These are phyloP conservation scores for Drosophila quinaria DNA, from an alignment of 2,888 invertebrate genomes.

Conservation along the genomic window DNA sequence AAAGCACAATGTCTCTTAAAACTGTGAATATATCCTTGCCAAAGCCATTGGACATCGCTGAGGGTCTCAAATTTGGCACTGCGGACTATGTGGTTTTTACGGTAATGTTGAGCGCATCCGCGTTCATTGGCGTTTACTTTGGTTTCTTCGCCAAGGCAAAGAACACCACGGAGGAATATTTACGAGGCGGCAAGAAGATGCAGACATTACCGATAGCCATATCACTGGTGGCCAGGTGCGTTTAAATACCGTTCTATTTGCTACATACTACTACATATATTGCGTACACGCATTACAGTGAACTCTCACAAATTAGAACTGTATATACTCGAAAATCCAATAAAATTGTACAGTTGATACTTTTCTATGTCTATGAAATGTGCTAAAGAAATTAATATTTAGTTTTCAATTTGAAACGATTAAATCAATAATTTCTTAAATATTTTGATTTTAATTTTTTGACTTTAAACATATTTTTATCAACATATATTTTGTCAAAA, in stretches of 20 bases:
- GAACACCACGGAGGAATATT: slow-evolving; percentile 87
- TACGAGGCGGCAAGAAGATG: slow-evolving; percentile 87
- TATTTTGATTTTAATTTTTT: no score
- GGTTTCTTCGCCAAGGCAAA: slow-evolving; percentile 86
- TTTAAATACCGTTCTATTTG: background rate
- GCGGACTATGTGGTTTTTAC: slow-evolving; percentile 87
- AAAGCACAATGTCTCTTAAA: slow-evolving; percentile 46
- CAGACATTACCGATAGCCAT: slow-evolving; percentile 88
- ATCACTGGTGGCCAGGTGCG: slow-evolving; percentile 87
- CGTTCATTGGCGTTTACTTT: slow-evolving; percentile 88
- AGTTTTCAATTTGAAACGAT: no score
- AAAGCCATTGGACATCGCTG: background rate
- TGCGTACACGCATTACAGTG: background rate
- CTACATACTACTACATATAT: background rate
- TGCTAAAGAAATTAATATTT: no score
- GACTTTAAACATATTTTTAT: no score
- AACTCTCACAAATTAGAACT: background rate
- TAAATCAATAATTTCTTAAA: no score
- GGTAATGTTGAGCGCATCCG: slow-evolving; percentile 86
- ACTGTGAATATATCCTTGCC: slow-evolving; percentile 13
- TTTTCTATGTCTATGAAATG: no score
- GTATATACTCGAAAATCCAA: background rate
- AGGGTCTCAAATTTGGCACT: slow-evolving; percentile 72
- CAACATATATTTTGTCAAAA: no score
- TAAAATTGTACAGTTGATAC: no score